Base-by-base conservation (phyloP, 2,797 vertebrate genomes). In the Microchirus variegatus region DNA sequence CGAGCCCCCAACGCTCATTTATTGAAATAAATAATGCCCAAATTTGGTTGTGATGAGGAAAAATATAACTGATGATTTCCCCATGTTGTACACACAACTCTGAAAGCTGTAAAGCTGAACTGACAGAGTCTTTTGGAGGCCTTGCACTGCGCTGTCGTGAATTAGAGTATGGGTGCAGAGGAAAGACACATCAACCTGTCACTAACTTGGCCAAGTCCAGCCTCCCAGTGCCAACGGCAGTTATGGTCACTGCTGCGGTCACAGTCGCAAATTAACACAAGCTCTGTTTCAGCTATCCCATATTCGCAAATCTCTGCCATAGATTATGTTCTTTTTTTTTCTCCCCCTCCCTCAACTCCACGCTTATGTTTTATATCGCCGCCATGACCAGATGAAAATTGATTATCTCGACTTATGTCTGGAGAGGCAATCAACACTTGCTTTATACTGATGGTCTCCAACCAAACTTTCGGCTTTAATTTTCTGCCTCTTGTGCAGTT, bases 161-260 rank as follows among this genome's bases (percentile, higher is more conserved):
- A 60, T 53, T 63, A 57, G 51, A 66, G 16, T 5, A 50, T 45
- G 60, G 64, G 44, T 69, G 57, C 74, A 63, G 51, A 75, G 80
- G 67, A 86, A 78, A 83, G 81, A 78, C 60, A 67, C 77, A 78
- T 87, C 73, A 88, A 88, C 79, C 77, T 86, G 84, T 86, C 87
- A 86, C 10, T 84, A 80, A 70, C 69, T 81, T 80, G 83, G 82
- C 77, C 63, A 41, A 42, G 62, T 64, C 35, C 43, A 10, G 53
- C 26, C 44, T 67, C 59, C 47, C 50, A 31, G 14, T 72, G 83
- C 81, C 81, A 85, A 40, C 57, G 70, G 72, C 65, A 75, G 77
- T 87, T 80, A 77, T 58, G 67, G 75, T 80, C 66, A 75, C 51
- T 10, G 1, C 78, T 64, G 80, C 19, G 62, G 85, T 83, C 75